Conservation (phyloP, 2,797 vertebrate genomes). For the Acanthurus leucopareius region DNA sequence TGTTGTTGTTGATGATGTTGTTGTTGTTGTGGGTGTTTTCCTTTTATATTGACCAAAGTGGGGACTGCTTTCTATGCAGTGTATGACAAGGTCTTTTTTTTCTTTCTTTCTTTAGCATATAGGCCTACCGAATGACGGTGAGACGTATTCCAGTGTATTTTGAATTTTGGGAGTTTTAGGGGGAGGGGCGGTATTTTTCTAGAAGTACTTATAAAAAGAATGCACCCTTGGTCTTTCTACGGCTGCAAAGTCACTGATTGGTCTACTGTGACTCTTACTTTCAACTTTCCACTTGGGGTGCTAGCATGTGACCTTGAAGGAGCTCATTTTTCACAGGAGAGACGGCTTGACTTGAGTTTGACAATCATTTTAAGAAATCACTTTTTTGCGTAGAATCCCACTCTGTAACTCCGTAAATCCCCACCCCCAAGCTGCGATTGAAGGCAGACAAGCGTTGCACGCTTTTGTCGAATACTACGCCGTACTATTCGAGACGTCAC, state of each 20-base stretch:
- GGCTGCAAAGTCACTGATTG: slow-evolving; percentile 97
- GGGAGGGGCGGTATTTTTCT: slow-evolving; percentile 84
- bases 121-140: slow-evolving; percentile 91
- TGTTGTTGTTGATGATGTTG: slow-evolving; percentile 82
- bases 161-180: slow-evolving; percentile 82
- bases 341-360: slow-evolving; percentile 93
- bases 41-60: slow-evolving; percentile 97
- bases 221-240: slow-evolving; percentile 88
- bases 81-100: slow-evolving; percentile 93
- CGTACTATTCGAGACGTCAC: slow-evolving; percentile 62
- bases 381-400: slow-evolving; percentile 46
- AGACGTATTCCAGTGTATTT: slow-evolving; percentile 88
- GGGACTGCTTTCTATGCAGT: slow-evolving; percentile 99
- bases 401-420: slow-evolving; percentile 14
- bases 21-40: slow-evolving; percentile 82
- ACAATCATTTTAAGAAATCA: slow-evolving; percentile 84
- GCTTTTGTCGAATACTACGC: slow-evolving; percentile 42
- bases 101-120: slow-evolving; percentile 83
- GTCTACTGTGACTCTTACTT: slow-evolving; percentile 93
- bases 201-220: slow-evolving; percentile 86
- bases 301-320: slow-evolving; percentile 84
- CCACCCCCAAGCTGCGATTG: slow-evolving; percentile 15
- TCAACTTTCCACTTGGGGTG: slow-evolving; percentile 91
- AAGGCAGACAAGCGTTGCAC: slow-evolving; percentile 6
- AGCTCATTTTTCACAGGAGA: slow-evolving; percentile 88